Conservation (phyloP, 2,113 vertebrate species). For the Pollimyrus isidori region DNA sequence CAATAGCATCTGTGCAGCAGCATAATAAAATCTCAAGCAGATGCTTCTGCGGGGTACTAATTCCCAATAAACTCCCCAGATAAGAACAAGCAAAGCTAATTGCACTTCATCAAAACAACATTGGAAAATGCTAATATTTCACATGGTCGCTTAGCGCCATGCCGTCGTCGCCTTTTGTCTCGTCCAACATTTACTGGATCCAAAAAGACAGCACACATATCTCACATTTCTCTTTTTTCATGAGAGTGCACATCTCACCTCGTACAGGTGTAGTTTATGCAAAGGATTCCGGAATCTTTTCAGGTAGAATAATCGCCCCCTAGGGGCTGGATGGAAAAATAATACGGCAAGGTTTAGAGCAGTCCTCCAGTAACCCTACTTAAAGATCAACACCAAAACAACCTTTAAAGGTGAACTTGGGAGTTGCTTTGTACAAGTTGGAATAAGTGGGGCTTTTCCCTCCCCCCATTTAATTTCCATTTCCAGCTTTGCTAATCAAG, state of each 20-base stretch:
- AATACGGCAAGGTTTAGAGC: neutral
- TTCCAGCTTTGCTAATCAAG: conserved; percentile 64
- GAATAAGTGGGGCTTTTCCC: conserved; percentile 20
- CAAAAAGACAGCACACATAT: neutral
- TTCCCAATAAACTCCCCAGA: conserved; percentile 71
- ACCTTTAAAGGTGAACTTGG: conserved; percentile 22
- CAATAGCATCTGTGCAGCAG: conserved; percentile 58
- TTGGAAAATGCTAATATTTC: conserved; percentile 76
- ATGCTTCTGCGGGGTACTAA: conserved; percentile 68
- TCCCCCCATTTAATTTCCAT: conserved; percentile 32
- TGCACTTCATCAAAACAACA: conserved; percentile 72
- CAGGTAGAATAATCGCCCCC: neutral
- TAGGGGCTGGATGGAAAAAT: neutral
- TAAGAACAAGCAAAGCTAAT: conserved; percentile 68
- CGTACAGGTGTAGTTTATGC: neutral
- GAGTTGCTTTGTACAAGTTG: conserved; percentile 27
- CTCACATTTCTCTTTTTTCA: neutral
- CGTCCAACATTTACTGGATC: neutral
- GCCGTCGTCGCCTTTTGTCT: neutral
- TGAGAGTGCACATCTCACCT: neutral
- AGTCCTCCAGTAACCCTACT: neutral
- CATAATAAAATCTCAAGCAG: conserved; percentile 75
- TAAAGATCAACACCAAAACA: neutral
- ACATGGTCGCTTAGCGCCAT: conserved; percentile 60
- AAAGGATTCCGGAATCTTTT: neutral